A percentile compares a stretch with the other conserved stretches of the same genome.
Evolutionary conservation across 2,797 vertebrate genomes (phyloP).

Genomic region (Oceanodroma leucorhoa): DNA sequence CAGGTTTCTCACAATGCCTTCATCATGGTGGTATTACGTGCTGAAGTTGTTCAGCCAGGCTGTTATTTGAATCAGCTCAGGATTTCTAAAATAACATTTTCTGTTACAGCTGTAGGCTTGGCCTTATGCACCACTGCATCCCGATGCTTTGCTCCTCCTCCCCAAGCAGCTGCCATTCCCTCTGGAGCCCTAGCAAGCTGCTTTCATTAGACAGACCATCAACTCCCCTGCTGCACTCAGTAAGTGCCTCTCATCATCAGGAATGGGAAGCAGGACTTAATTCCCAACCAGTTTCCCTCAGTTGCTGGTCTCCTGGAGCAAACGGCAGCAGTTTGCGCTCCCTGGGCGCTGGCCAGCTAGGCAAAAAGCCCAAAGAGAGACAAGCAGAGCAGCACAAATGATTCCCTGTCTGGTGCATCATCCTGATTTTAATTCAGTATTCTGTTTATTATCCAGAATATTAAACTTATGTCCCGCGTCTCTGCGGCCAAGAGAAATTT

Average conservation of each 20-base stretch:
- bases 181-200: background rate
- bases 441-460: background rate
- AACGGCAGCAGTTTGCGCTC: background rate
- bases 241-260: background rate
- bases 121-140: background rate
- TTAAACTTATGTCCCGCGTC: background rate
- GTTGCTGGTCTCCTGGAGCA: background rate
- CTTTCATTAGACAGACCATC: background rate
- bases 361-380: conserved; percentile 14
- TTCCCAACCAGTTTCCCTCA: background rate
- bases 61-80: background rate
- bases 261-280: background rate
- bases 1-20: background rate
- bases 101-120: conserved; percentile 13
- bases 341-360: background rate
- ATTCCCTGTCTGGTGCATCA: background rate
- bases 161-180: background rate
- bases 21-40: background rate
- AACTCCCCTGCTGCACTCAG: background rate
- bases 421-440: background rate
- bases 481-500: background rate
- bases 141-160: background rate
- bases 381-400: background rate
- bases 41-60: background rate
- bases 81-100: conserved; percentile 19